Conservation (phyloP, 2,113 vertebrate genomes). For the Lagopus muta region DNA sequence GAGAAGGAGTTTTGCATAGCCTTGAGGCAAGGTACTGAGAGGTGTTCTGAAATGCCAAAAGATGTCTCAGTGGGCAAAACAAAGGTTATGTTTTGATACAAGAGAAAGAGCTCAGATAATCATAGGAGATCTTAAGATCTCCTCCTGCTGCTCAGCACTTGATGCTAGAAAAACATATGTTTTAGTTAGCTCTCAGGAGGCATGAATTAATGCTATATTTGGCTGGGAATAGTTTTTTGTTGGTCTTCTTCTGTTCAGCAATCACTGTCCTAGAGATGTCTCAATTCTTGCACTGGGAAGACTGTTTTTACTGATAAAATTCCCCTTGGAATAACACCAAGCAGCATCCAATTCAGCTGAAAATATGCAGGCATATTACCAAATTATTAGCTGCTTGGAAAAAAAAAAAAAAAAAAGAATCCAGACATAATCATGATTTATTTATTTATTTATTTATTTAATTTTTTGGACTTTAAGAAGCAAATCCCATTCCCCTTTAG, state of each 20-base stretch:
- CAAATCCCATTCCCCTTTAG: constrained; percentile 49
- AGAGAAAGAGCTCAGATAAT: constrained; percentile 33
- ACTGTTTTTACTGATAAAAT: constrained; percentile 61
- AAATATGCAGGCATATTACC: constrained; percentile 45
- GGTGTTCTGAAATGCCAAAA: constrained; percentile 49
- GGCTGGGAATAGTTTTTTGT: background rate
- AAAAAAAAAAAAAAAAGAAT: background rate
- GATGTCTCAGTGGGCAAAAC: constrained; percentile 36
- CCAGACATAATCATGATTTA: background rate
- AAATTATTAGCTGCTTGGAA: constrained; percentile 25
- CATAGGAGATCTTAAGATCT: constrained; percentile 33
- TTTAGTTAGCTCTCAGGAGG: constrained; percentile 43
- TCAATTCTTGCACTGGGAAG: constrained; percentile 54
- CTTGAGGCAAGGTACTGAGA: constrained; percentile 16
- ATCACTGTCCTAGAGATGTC: constrained; percentile 32
- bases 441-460: background rate
- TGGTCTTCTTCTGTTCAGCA: constrained; percentile 8
- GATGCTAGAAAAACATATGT: constrained; percentile 47
- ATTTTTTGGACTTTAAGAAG: background rate
- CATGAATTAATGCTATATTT: constrained; percentile 7
- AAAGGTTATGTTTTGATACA: constrained; percentile 48
- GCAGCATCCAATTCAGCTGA: constrained; percentile 20
- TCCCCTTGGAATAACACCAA: constrained; percentile 32
- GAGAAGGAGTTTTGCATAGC: constrained; percentile 18
- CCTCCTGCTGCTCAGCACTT: background rate